A percentile compares a stretch with the other conserved stretches of the same genome.
phyloP scores from a whole-genome alignment of 2,797 vertebrate species.

The Hippoglossus hippoglossus region DNA sequence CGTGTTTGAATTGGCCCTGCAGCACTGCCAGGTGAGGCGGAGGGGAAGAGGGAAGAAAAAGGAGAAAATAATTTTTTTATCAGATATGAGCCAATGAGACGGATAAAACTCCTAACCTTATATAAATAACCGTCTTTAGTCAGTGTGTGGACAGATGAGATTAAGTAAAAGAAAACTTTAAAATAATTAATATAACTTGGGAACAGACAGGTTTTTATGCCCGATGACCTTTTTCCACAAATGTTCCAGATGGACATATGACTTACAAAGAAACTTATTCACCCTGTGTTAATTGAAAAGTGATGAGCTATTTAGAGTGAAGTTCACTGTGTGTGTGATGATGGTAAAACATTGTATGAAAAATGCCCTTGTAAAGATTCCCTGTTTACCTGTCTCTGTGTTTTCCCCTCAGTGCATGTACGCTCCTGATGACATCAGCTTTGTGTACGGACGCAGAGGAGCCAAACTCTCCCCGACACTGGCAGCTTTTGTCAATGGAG shows the following conservation, averaged over 20 bases:
- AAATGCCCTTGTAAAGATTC: neutral
- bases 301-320: conserved; percentile 19
- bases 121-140: neutral
- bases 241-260: neutral
- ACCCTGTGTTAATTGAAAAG: conserved; percentile 11
- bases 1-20: conserved; percentile 86
- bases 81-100: conserved; percentile 15
- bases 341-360: neutral
- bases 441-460: conserved; percentile 86
- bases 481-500: conserved; percentile 90
- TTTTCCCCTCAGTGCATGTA: conserved; percentile 83
- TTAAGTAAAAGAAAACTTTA: neutral
- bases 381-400: conserved; percentile 25
- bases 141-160: conserved; percentile 17
- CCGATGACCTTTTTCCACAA: conserved; percentile 30
- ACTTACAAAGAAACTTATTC: conserved; percentile 42
- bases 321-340: conserved; percentile 15
- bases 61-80: neutral
- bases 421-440: conserved; percentile 82
- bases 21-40: conserved; percentile 87
- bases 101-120: conserved; percentile 28
- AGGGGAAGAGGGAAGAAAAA: neutral
- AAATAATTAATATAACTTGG: neutral
- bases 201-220: conserved; percentile 10
- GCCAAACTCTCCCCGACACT: conserved; percentile 86